Evolutionary conservation across 2,888 invertebrate genomes (phyloP), one percentile per base, ranked within the genome.

Genomic region (Drosophila parthenogenetica): DNA sequence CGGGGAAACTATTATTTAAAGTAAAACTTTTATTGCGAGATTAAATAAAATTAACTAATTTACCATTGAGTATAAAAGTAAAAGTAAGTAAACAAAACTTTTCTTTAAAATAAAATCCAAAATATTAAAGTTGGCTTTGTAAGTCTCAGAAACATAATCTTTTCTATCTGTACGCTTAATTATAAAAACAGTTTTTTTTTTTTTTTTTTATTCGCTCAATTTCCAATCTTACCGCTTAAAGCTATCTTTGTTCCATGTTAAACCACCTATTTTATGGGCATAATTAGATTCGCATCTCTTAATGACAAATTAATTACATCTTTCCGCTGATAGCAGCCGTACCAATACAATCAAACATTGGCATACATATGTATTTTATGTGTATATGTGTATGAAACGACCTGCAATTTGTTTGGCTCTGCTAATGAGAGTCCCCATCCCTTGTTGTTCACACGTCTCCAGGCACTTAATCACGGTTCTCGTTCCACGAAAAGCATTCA

Each of bases 401-500:
- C 67, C 72, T 62, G 67, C 61, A 58, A 76, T 74, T 76, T 76
- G 74, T 74, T 71, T 58, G 46, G 35, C 58, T 19, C 22, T 29
- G 13, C 50, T 14, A 49, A 49, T 58, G 17, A 48, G 49, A 46
- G 35, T 37, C 22, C 19, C 42, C 19, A 25, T 29, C 8, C 45
- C 16, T 8, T 32, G 14, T 45, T 11, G 43, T 40, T 65, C 25
- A 45, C 58, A 39, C 35, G 42, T 40, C 54, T 61, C 22, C 19
- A 32, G 54, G 48, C 66, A 48, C 46, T 66, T 51, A 61, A 69
- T 51, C 67, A 60, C 39, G 42, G 25, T 3, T 2, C 53, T 54
- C 53, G 13, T 54, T 42, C 40, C 53, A 25, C 40, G n/a, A 10
- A 39, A 39, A 37, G 14, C 22, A 13, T 8, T 17, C 25, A 16